Base-by-base conservation (phyloP, 2,888 invertebrate genomes). In the Trissonchulus latispiculum region DNA sequence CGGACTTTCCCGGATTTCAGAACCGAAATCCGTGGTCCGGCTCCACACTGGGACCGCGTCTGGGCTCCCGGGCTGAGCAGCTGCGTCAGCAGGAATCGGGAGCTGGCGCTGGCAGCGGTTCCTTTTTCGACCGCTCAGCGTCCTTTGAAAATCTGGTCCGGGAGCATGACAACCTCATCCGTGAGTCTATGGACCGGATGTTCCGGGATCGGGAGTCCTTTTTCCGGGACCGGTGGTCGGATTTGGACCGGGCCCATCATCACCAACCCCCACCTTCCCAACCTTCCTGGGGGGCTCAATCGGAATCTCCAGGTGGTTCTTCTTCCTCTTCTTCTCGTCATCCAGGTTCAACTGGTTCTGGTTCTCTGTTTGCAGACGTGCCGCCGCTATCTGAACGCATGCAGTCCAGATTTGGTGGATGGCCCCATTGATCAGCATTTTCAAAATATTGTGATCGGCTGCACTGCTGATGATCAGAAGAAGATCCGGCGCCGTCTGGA, bases 401-500 rank as follows among this genome's bases (percentile, higher is more conserved):
- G 84, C 77, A 76, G 81, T 23, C 80, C 85, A 15, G 85, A 85
- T 32, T 75, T 78, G 72, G 79, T 81, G 1, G 78, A 79, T 29
- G 82, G 82, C 1, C 81, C 82, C 1, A 80, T 84, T 67, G 83
- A 85, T 76, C 80, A 81, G 62, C 79, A 80, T 61, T 85, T 84
- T 76, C 83, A 83, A 75, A 78, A 79, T 28, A 77, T 79, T 61
- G 75, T 84, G n/a, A 79, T 85, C 66, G 83, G 82, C 29, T 84
- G 85, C 77, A 83, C 84, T 2, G 81, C 83, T 8, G 85, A 85
- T 75, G 85, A 85, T 77, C 85, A 85, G 77, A 85, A 85, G 79
- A 78, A 80, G 69, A 78, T 77, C 70, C 77, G 80, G 67, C 79
- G 76, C 77, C 77, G 77, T 71, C 77, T 76, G 76, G 81, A 71